phyloP scores from a whole-genome alignment of 2,888 invertebrate genomes.

The Volucella zonaria region DNA sequence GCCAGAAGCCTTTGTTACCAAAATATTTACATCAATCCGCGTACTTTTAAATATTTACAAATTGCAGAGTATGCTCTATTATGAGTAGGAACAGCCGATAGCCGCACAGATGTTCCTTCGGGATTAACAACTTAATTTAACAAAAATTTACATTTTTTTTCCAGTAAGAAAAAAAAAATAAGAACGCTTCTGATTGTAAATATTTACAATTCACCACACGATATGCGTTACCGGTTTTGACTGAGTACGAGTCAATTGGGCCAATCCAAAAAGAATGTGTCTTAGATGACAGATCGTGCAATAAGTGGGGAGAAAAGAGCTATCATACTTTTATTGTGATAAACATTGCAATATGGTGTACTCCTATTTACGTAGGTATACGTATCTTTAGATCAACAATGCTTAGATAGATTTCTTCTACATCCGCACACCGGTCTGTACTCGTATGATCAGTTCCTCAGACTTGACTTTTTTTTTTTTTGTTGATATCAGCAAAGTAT shows the following conservation, averaged over 20 bases:
- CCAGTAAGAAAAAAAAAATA: conserved; percentile 25
- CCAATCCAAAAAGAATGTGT: conserved; percentile 66
- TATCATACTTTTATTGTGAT: conserved; percentile 34
- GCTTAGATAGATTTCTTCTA: conserved; percentile 42
- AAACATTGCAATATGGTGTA: conserved; percentile 60
- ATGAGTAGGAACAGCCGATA: conserved; percentile 16
- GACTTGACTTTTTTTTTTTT: conserved; percentile 50
- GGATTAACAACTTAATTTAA: conserved; percentile 71
- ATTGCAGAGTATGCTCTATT: conserved; percentile 53
- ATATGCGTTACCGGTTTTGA: conserved; percentile 57
- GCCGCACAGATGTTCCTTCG: conserved; percentile 57
- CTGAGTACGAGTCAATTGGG: conserved; percentile 65
- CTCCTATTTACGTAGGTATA: conserved; percentile 16
- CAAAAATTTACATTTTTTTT: conserved; percentile 57
- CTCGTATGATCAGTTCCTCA: conserved; percentile 15
- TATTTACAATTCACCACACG: conserved; percentile 72
- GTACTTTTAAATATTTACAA: conserved; percentile 73
- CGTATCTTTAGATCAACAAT: conserved; percentile 9
- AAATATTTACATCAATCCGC: conserved; percentile 73
- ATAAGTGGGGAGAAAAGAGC: conserved; percentile 27
- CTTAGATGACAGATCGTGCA: conserved; percentile 71
- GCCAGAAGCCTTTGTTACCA: conserved; percentile 67
- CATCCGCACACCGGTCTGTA: not conserved
- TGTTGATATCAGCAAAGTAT: conserved; percentile 61
- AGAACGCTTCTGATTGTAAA: conserved; percentile 60